These are phyloP conservation scores for Nansenia antarctica DNA, from an alignment of 2,113 vertebrate species.

Conservation along the genomic window DNA sequence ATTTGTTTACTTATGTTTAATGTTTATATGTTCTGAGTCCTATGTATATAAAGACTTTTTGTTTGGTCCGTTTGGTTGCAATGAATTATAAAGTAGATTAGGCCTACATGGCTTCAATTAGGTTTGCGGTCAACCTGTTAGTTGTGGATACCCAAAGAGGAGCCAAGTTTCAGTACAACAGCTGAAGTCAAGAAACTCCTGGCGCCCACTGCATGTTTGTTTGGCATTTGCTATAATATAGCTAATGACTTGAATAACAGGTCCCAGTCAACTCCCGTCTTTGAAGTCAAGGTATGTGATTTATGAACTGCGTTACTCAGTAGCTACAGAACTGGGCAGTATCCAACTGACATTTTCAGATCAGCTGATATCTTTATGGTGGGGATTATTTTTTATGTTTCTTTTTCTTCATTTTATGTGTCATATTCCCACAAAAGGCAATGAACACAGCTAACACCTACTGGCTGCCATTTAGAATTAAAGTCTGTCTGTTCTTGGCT, in stretches of 20 bases:
- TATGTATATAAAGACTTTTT: not conserved
- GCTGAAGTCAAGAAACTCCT: not conserved
- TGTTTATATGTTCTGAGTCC: too few relatives aligned
- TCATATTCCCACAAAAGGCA: conserved; percentile 2
- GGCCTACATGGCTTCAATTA: not conserved
- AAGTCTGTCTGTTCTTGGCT: conserved; percentile 37
- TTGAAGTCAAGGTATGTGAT: not conserved
- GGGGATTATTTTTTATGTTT: not conserved
- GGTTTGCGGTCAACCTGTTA: not conserved
- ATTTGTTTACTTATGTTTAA: not conserved
- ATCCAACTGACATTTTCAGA: not conserved
- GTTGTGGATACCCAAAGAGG: not conserved
- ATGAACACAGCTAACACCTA: not conserved
- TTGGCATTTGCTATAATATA: not conserved
- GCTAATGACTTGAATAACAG: not conserved
- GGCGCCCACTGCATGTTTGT: not conserved
- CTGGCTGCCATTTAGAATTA: conserved; percentile 6
- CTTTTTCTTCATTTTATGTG: not conserved
- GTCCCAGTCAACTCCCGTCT: not conserved
- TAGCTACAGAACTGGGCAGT: too few relatives aligned
- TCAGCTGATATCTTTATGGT: too few relatives aligned
- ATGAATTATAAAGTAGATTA: not conserved
- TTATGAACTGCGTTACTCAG: not conserved
- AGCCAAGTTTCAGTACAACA: not conserved
- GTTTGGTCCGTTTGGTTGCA: not conserved